Evolutionary conservation across 1,140 invertebrate genomes (phyloP).

Genomic region (Aphelinus certus): DNA sequence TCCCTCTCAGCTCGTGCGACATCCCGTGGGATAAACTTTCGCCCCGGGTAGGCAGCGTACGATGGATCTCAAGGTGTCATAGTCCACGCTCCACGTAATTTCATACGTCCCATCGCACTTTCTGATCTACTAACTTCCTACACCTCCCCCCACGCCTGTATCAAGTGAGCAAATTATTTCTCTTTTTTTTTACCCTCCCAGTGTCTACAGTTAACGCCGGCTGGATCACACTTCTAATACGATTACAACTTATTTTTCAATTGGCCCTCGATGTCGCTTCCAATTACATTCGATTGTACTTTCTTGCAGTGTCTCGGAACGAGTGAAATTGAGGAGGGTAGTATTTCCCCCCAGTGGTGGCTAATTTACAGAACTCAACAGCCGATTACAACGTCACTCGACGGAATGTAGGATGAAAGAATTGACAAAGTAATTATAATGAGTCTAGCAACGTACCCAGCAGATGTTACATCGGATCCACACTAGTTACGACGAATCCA

Average conservation of each 20-base stretch:
- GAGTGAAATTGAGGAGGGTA: too few species aligned
- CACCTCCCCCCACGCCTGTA: too few species aligned
- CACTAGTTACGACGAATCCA: too few species aligned
- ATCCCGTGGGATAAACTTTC: conserved; percentile 37
- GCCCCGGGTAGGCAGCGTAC: background rate
- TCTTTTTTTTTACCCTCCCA: background rate
- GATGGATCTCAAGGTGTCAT: conserved; percentile 22
- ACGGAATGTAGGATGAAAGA: too few species aligned
- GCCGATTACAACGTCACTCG: too few species aligned
- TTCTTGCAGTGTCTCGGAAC: too few species aligned
- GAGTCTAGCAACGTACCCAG: too few species aligned
- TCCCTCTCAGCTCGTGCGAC: conserved; percentile 36
- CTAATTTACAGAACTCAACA: too few species aligned
- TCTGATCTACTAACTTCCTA: conserved; percentile 22
- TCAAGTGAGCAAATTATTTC: background rate
- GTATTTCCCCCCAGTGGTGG: too few species aligned
- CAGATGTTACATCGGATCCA: too few species aligned
- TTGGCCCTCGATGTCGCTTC: background rate
- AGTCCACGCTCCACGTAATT: background rate
- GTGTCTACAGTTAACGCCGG: background rate
- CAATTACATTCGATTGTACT: too few species aligned
- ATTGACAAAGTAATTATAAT: too few species aligned
- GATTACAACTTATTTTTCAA: conserved; percentile 28
- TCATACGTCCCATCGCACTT: conserved; percentile 26
- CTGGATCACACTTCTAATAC: conserved; percentile 6